Base-by-base conservation (phyloP, 2,113 vertebrate species). In the Pelecanus crispus region DNA sequence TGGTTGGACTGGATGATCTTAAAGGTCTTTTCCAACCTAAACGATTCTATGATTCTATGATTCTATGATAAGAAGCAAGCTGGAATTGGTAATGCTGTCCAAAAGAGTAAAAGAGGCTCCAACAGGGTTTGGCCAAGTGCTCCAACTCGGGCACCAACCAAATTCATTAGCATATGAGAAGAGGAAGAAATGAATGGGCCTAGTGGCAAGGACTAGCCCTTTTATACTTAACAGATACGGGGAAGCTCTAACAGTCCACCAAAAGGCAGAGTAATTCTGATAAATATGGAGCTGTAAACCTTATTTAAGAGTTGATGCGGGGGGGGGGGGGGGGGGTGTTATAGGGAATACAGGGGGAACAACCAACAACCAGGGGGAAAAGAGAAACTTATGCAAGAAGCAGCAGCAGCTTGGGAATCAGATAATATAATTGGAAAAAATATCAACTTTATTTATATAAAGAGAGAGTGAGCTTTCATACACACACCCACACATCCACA, bases 301-400 rank as follows among this genome's bases (percentile, higher is more conserved):
- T 42, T 26, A 77, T n/a, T 38, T 18, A 80, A n/a, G 52, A 72
- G 9, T 11, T 61, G 26, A 55, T 11, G 18, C 8, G 45, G 40
- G 12, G 8, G 65, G 10, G 45, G n/a, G 12, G 8, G 65, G 15
- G n/a, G n/a, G n/a, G n/a, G n/a, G n/a, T n/a, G n/a, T n/a, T n/a
- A n/a, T n/a, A n/a, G n/a, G n/a, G n/a, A n/a, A 65, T 32, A 65
- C 3, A 1, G 18, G 50, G 20, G 10, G 7, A 72, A 77, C 6
- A 59, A 59, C 2, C 7, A 72, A 77, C 6, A 59, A 59, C 2
- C 7, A 56, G 14, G 0, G 1, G 13, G 13, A 3, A 47, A 31
- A 59, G 75, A 75, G 20, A 72, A 90, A 83, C 5, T 28, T 65
- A 44, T 2, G 7, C 28, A 56, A 59, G 21, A 67, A 72, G n/a